Percentiles rank a stretch among this genome's conserved stretches.
Conservation (phyloP, 1,140 invertebrate species). For the Brachionus calyciflorus region DNA sequence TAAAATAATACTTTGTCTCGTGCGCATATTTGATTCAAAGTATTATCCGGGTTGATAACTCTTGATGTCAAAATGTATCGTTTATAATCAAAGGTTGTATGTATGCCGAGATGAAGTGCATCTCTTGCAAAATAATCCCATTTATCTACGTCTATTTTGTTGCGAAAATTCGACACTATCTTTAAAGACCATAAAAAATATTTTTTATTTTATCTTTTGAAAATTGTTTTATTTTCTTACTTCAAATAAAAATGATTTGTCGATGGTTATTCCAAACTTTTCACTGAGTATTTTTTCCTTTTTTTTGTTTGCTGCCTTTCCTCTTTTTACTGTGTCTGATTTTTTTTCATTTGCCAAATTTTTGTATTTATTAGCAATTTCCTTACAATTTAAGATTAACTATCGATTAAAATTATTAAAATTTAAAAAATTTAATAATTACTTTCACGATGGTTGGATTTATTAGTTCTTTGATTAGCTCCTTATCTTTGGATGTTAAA, state of each 20-base stretch:
- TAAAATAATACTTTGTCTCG: slow-evolving; percentile 59
- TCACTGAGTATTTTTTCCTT: background rate
- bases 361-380: background rate
- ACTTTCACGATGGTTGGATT: background rate
- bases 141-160: slow-evolving; percentile 71
- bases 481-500: slow-evolving; percentile 52
- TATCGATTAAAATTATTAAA: no score
- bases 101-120: slow-evolving; percentile 62
- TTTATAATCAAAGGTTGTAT: slow-evolving; percentile 61
- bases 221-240: background rate
- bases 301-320: background rate
- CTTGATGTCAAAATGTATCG: slow-evolving; percentile 59
- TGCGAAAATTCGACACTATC: slow-evolving; percentile 68
- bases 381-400: no score
- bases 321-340: background rate
- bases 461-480: slow-evolving; percentile 63
- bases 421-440: background rate
- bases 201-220: no score
- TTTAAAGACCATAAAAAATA: slow-evolving; percentile 54
- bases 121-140: slow-evolving; percentile 71
- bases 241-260: slow-evolving; percentile 33
- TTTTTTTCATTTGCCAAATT: background rate
- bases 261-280: background rate
- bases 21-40: slow-evolving; percentile 59
- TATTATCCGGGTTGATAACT: slow-evolving; percentile 54